Conservation (phyloP, 2,113 vertebrate species). For the Nycticorax nycticorax region DNA sequence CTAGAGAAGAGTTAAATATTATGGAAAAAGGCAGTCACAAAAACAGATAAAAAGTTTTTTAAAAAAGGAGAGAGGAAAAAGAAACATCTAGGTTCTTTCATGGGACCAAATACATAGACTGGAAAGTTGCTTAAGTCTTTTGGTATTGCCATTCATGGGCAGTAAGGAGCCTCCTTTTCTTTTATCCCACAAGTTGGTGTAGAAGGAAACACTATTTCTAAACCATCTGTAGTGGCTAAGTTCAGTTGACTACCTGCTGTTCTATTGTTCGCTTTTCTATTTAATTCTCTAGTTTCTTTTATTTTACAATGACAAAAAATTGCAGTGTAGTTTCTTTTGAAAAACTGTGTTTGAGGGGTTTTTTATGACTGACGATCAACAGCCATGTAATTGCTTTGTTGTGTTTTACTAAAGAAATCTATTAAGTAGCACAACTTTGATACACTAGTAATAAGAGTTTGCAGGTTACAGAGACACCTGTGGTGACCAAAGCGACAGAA, state of each 20-base stretch:
- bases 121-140: conserved; percentile 79
- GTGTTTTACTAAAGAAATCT: conserved; percentile 87
- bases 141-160: conserved; percentile 76
- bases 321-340: conserved; percentile 84
- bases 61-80: conserved; percentile 66
- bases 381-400: conserved; percentile 87
- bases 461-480: conserved; percentile 85
- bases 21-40: conserved; percentile 62
- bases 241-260: conserved; percentile 81
- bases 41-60: conserved; percentile 67
- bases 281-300: conserved; percentile 84
- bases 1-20: conserved; percentile 60
- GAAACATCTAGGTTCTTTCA: conserved; percentile 73
- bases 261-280: conserved; percentile 79
- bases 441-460: conserved; percentile 87
- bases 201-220: conserved; percentile 83
- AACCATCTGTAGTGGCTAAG: conserved; percentile 85
- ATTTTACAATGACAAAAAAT: conserved; percentile 88
- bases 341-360: conserved; percentile 79
- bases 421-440: conserved; percentile 88
- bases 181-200: conserved; percentile 77
- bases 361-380: conserved; percentile 81
- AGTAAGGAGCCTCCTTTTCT: conserved; percentile 77
- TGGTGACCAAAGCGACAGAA: conserved; percentile 83
- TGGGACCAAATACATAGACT: conserved; percentile 70